Conservation (phyloP, 2,888 invertebrate genomes). For the Apeira syringaria region DNA sequence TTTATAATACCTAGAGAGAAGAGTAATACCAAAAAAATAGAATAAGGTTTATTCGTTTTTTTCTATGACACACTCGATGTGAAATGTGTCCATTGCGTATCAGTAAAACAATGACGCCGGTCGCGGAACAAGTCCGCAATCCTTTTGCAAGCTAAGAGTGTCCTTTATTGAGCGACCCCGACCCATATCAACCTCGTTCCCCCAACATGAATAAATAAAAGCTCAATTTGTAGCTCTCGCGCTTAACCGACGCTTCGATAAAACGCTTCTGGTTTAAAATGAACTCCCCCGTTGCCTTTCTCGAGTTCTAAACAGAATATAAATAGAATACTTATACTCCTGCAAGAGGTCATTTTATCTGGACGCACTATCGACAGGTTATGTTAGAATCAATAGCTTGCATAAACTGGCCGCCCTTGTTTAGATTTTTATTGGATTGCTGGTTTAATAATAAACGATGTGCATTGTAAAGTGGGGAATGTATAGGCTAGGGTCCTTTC, state of each 20-base stretch:
- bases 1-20: too few species aligned
- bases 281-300: conserved; percentile 48
- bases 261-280: conserved; percentile 57
- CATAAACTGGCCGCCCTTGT: conserved; percentile 44
- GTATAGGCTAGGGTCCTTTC: not conserved
- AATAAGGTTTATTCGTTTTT: conserved; percentile 13
- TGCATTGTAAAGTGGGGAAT: conserved; percentile 1
- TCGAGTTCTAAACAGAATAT: conserved; percentile 34
- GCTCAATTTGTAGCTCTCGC: conserved; percentile 77
- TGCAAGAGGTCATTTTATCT: conserved; percentile 41
- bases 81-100: conserved; percentile 44
- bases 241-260: conserved; percentile 67
- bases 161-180: conserved; percentile 68
- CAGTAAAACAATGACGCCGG: conserved; percentile 46
- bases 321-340: conserved; percentile 27
- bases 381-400: conserved; percentile 54
- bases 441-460: conserved; percentile 17
- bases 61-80: conserved; percentile 29
- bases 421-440: conserved; percentile 34
- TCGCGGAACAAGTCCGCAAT: conserved; percentile 55
- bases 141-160: conserved; percentile 58
- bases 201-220: conserved; percentile 80
- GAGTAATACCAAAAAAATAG: not conserved
- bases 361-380: conserved; percentile 48
- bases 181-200: conserved; percentile 75